Evolutionary conservation across 2,888 invertebrate species (phyloP).

Genomic region (Julus scanicus): DNA sequence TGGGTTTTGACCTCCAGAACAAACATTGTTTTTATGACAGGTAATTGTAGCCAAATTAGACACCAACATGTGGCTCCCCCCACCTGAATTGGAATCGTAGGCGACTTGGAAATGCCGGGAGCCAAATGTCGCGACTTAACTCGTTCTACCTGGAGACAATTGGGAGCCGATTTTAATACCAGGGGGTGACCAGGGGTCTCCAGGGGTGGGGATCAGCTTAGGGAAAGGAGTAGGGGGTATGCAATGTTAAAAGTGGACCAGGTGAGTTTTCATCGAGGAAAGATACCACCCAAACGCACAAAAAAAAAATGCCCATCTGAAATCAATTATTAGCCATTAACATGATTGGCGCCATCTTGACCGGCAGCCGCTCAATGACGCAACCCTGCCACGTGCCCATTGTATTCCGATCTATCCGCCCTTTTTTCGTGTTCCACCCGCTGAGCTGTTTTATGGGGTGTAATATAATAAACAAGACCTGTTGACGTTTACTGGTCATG

Average conservation of each 20-base stretch:
- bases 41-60: constrained; percentile 51
- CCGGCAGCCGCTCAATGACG: background rate
- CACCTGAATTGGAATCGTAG: constrained; percentile 14
- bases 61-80: constrained; percentile 30
- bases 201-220: background rate
- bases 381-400: constrained; percentile 24
- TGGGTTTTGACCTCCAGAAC: constrained; percentile 35
- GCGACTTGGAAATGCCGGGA: constrained; percentile 24
- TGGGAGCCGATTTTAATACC: constrained; percentile 29
- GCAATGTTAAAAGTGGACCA: background rate
- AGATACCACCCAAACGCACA: background rate
- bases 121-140: constrained; percentile 48
- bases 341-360: constrained; percentile 10
- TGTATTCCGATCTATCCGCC: background rate
- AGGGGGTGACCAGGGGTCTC: background rate
- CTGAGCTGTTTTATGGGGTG: constrained; percentile 9
- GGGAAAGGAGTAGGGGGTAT: background rate
- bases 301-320: background rate
- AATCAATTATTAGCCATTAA: constrained; percentile 22
- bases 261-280: background rate
- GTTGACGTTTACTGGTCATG: constrained; percentile 16
- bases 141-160: constrained; percentile 1
- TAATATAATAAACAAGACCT: background rate
- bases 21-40: constrained; percentile 47
- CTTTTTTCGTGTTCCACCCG: no score